Conservation (phyloP, 30 jellyfish, hydroid and myxozoan genomes). For the Chrysaora quinquecirrha region DNA sequence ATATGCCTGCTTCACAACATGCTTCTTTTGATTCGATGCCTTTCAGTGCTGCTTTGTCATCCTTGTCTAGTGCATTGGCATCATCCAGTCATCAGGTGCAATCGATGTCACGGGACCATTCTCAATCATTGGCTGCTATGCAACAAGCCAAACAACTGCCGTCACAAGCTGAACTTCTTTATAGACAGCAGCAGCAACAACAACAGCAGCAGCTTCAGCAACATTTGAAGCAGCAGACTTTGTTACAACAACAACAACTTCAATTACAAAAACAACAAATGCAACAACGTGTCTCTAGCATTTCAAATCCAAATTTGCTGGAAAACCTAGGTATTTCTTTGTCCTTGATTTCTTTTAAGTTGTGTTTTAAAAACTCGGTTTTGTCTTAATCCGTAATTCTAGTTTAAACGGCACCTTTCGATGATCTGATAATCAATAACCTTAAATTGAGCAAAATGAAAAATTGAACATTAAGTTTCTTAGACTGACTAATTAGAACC, state of each 20-base stretch:
- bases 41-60: slow-evolving; percentile 22
- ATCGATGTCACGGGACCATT: slow-evolving; percentile 29
- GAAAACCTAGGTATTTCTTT: slow-evolving; percentile 1
- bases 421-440: no score
- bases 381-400: no score
- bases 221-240: slow-evolving; percentile 19
- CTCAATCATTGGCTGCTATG: slow-evolving; percentile 17
- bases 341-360: no score
- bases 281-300: neutral
- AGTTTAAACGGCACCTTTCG: no score
- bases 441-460: no score
- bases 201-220: slow-evolving; percentile 40
- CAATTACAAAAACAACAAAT: slow-evolving; percentile 46
- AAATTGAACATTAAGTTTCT: no score
- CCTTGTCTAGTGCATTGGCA: slow-evolving; percentile 40
- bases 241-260: slow-evolving; percentile 50
- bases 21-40: slow-evolving; percentile 27
- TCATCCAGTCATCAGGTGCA: slow-evolving; percentile 29
- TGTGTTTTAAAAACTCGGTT: no score
- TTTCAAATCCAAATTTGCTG: neutral
- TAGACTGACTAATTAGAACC: no score
- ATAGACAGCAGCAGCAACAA: slow-evolving; percentile 47
- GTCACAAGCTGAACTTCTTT: slow-evolving; percentile 6
- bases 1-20: slow-evolving; percentile 36
- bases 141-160: slow-evolving; percentile 27